Base-by-base conservation (phyloP, 1,140 invertebrate genomes). In the Batillaria attramentaria region DNA sequence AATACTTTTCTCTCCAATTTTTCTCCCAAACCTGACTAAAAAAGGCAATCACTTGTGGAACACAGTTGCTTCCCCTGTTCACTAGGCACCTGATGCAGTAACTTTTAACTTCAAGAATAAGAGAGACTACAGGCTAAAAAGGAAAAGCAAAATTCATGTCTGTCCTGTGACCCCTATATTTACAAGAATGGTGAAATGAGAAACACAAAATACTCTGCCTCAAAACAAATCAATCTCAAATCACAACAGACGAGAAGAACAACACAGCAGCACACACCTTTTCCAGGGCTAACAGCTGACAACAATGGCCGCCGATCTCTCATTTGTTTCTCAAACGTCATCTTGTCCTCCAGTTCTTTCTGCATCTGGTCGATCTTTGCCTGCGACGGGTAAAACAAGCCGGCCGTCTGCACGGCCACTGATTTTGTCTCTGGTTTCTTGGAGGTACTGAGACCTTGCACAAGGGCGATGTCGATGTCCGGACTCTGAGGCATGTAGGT, bases 371-470 rank as follows among this genome's bases (percentile, higher is more conserved):
- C 79, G 6, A 91, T 79, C 39, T 87, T 89, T 31, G 84, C 81
- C 69, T 89, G 84, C 10, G 90, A 91, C 10, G 90, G 90, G 80
- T 89, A 92, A 78, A 90, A 92, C 31, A 92, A 80, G 0, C 91
- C 91, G 0, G 90, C 88, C 2, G 91, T 92, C 82, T 92, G 91
- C 0, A 89, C 90, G 20, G 84, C 72, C 35, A 81, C 84, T 57
- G 77, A 84, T 20, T 83, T 76, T 16, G 73, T 75, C n/a, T 75
- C 73, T 3, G 70, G 62, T 46, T 66, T 60, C 33, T n/a, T 77
- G 24, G 79, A 74, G 37, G 77, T 76, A 20, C 28, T 20, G 3
- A 33, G 5, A 0, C 20, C 35, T 24, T 42, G 20, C 37, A 75
- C 35, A 43, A 70, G 75, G 39, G 57, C 35, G 24, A 62, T 75